phyloP scores from a whole-genome alignment of 2,888 invertebrate genomes.

The Entomobrya multifasciata region DNA sequence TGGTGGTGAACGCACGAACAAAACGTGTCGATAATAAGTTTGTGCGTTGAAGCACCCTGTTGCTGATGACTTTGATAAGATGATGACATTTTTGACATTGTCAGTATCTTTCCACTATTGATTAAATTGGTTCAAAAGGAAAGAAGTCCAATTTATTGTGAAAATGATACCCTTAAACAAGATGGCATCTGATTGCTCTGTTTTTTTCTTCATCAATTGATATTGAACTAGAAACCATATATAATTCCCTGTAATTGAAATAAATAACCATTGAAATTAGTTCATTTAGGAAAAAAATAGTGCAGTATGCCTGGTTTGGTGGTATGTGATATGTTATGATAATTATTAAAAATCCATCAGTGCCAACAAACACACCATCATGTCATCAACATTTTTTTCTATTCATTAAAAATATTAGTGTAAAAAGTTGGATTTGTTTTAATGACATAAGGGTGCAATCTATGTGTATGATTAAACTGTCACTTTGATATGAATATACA shows the following conservation, averaged over 20 bases:
- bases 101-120: not conserved
- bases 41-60: too few relatives aligned
- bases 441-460: too few relatives aligned
- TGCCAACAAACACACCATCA: not conserved
- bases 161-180: not conserved
- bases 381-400: not conserved
- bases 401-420: not conserved
- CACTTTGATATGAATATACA: slow-evolving; percentile 13
- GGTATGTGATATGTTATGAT: not conserved
- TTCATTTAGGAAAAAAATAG: too few relatives aligned
- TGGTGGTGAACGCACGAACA: not conserved
- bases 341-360: not conserved
- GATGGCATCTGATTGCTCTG: not conserved
- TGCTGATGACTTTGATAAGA: not conserved
- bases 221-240: slow-evolving; percentile 25
- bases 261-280: not conserved
- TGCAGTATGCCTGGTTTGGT: too few relatives aligned
- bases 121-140: not conserved
- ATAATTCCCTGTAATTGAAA: not conserved
- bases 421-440: too few relatives aligned
- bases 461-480: slow-evolving; percentile 41
- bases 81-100: slow-evolving; percentile 17
- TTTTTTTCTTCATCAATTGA: not conserved
- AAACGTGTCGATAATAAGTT: not conserved
- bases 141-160: not conserved